phyloP scores from a whole-genome alignment of 2,113 vertebrate species.

The Lanius collurio region DNA sequence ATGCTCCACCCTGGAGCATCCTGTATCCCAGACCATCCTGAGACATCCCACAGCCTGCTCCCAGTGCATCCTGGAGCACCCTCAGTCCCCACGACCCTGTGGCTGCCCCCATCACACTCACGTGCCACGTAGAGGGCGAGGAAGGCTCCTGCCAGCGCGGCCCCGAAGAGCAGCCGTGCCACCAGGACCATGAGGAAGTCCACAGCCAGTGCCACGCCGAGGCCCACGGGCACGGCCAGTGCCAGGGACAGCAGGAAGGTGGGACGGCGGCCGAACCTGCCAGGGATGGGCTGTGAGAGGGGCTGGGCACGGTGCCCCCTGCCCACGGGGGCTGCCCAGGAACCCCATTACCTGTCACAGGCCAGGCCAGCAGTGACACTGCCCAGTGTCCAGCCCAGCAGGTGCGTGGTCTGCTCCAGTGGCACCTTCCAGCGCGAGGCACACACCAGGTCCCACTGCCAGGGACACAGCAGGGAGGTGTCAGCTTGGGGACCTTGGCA shows the following conservation, averaged over 20 bases:
- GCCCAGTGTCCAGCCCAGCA: conserved; percentile 84
- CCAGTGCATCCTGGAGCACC: accelerated
- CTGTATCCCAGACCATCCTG: background rate
- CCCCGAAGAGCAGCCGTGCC: conserved; percentile 76
- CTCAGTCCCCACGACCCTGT: accelerated
- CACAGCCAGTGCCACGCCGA: conserved; percentile 72
- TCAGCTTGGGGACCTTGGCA: accelerated
- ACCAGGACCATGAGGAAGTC: conserved; percentile 71
- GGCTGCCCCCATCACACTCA: background rate
- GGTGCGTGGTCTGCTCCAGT: conserved; percentile 81
- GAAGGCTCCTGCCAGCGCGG: conserved; percentile 78
- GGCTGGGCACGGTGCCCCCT: background rate
- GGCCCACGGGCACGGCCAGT: conserved; percentile 77
- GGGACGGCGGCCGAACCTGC: conserved; percentile 81
- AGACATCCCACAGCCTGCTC: background rate
- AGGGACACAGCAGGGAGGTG: accelerated
- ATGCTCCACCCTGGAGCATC: too few relatives aligned
- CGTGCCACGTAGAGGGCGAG: conserved; percentile 82
- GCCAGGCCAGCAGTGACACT: conserved; percentile 77
- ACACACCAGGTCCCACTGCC: conserved; percentile 87
- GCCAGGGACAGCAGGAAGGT: conserved; percentile 75
- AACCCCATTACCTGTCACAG: conserved; percentile 80
- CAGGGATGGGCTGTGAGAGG: background rate
- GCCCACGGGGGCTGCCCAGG: accelerated
- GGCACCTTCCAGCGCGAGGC: conserved; percentile 83